Base-by-base conservation (phyloP, 2,888 invertebrate genomes). In the Argyresthia goedartella region DNA sequence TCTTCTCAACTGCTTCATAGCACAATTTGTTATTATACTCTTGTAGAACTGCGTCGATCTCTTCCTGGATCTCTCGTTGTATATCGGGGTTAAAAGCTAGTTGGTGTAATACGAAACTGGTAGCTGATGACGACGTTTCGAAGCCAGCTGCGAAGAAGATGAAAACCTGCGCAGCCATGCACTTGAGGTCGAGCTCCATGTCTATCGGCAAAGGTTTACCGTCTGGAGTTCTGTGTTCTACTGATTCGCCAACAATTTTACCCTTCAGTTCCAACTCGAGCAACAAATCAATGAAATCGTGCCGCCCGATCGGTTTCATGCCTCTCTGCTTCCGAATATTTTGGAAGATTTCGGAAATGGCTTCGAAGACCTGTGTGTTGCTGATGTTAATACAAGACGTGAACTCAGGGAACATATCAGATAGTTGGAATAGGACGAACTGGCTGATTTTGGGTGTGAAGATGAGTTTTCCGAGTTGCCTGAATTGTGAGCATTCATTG, bases 241-340 rank as follows among this genome's bases (percentile, higher is more conserved):
- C 52, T 7, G 64, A 64, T 36, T 59, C 58, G 8, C 59, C 60
- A 8, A 50, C 44, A 1, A 65, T 59, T 1, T 52, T 56, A 8
- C 61, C 63, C 36, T 60, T 59, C 1, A 50, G 52, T 50, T 62
- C 61, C 50, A 64, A 61, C 25, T 73, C 67, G 39, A 74, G 56
- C 11, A 74, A 61, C n/a, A 75, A 55, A 58, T 76, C 76, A n/a
- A 76, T 60, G 16, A 76, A 76, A 51, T 76, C 76, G 34, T 72
- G 65, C 0, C 74, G 67, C 9, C 69, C 59, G 1, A 55, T 59
- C 4, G 64, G 65, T 42, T 66, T 57, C 33, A 52, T 58, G 33
- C 63, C 55, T 36, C 58, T 49, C 46, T 58, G 52, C 44, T 58
- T 49, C 1, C 54, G 51, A 3, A 56, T 52, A 14, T 35, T 48